These are phyloP conservation scores for Squalus acanthias DNA, from an alignment of 2,797 vertebrate genomes.

Conservation along the genomic window DNA sequence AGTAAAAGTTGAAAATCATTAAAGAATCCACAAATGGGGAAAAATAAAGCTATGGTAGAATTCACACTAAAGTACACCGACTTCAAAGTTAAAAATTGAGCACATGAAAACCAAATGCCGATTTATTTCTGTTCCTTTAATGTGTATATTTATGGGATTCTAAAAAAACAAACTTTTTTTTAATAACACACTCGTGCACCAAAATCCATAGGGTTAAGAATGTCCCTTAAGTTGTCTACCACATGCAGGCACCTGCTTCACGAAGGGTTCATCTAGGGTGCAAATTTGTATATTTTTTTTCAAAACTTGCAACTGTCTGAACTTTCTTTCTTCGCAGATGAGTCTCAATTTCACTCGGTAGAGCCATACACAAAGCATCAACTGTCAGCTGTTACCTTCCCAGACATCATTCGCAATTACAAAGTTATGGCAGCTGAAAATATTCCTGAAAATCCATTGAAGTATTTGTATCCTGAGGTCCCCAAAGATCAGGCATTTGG, in stretches of 20 bases:
- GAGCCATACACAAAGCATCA: constrained; percentile 95
- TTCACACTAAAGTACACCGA: background rate
- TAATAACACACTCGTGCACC: background rate
- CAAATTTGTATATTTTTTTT: background rate
- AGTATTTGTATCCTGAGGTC: constrained; percentile 78
- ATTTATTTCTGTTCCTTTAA: background rate
- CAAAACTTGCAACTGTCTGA: background rate
- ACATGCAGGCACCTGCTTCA: background rate
- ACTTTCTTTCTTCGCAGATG: constrained; percentile 50
- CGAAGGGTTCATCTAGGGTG: background rate
- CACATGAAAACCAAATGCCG: background rate
- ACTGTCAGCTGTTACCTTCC: constrained; percentile 81
- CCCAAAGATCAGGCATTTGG: constrained; percentile 88
- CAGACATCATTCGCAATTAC: constrained; percentile 92
- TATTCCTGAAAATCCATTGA: constrained; percentile 90
- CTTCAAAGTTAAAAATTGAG: background rate
- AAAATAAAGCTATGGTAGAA: background rate
- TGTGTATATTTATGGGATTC: background rate
- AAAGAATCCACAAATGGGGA: background rate
- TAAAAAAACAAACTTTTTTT: background rate
- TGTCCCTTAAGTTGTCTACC: background rate
- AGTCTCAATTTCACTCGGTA: constrained; percentile 79
- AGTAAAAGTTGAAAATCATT: background rate
- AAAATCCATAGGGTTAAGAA: background rate
- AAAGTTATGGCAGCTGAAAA: constrained; percentile 95